These are phyloP conservation scores for Heliconius ismenius DNA, from an alignment of 2,888 invertebrate species.

Conservation along the genomic window DNA sequence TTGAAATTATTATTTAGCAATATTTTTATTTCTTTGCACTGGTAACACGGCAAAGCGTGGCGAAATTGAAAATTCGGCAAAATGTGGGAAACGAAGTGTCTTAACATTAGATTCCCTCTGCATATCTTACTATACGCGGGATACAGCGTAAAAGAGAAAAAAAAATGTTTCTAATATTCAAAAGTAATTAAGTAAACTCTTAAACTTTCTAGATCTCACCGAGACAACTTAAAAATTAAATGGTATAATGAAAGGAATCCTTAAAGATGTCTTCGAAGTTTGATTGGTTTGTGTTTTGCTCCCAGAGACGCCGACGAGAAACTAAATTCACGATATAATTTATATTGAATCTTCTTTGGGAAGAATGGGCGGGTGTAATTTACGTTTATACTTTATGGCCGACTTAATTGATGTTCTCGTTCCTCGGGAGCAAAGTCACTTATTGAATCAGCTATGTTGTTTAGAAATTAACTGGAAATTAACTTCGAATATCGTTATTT, in stretches of 20 bases:
- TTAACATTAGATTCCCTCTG: no score
- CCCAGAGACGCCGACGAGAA: neutral
- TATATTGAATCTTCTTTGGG: neutral
- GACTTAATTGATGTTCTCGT: neutral
- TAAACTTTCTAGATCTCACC: no score
- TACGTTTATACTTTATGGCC: neutral
- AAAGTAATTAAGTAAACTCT: no score
- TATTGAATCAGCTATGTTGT: neutral
- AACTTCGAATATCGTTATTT: neutral
- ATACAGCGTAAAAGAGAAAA: no score
- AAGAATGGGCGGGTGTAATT: constrained; percentile 2
- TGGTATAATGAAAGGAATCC: constrained; percentile 21
- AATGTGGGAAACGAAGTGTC: no score
- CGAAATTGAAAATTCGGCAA: no score
- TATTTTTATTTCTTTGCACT: no score
- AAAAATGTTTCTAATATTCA: no score
- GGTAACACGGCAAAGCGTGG: no score
- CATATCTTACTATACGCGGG: no score
- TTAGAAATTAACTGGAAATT: neutral
- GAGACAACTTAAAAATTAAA: no score
- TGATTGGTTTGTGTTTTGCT: constrained; percentile 14
- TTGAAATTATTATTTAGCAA: no score
- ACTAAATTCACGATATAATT: constrained; percentile 10
- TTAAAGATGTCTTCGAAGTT: constrained; percentile 7
- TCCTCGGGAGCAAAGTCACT: neutral